Percentiles rank a stretch among this genome's conserved stretches.
phyloP scores from a whole-genome alignment of 2,113 vertebrate genomes.

The Lophius piscatorius region DNA sequence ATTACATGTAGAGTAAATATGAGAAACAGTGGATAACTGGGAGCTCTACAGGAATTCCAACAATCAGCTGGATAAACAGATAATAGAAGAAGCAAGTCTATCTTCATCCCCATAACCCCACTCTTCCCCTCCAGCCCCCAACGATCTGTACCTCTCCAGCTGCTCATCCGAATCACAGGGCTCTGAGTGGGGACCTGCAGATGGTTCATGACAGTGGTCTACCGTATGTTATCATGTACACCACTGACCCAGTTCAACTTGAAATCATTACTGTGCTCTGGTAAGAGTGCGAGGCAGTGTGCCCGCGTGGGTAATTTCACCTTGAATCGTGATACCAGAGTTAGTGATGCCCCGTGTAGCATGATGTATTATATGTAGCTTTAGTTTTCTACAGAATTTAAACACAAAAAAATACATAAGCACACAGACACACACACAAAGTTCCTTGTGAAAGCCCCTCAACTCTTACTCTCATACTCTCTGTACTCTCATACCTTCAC shows the following conservation, averaged over 20 bases:
- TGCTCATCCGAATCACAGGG: conserved; percentile 77
- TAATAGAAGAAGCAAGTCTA: conserved; percentile 38
- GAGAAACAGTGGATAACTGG: neutral
- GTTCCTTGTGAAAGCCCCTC: conserved; percentile 43
- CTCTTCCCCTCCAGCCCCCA: conserved; percentile 42
- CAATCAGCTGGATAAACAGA: conserved; percentile 40
- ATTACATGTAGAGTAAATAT: conserved; percentile 28
- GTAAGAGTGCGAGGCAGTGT: conserved; percentile 52
- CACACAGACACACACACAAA: neutral
- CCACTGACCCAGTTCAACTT: conserved; percentile 79
- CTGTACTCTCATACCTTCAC: conserved; percentile 32
- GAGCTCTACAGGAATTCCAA: conserved; percentile 13
- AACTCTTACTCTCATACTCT: conserved; percentile 33
- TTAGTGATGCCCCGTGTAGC: conserved; percentile 43
- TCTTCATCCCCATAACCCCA: conserved; percentile 36
- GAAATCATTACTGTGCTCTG: conserved; percentile 54
- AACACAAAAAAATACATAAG: conserved; percentile 37
- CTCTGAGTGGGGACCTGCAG: conserved; percentile 64
- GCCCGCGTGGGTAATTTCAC: conserved; percentile 59
- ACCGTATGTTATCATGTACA: conserved; percentile 78
- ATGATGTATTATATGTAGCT: conserved; percentile 64
- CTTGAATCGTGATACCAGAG: conserved; percentile 53
- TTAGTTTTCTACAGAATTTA: conserved; percentile 20
- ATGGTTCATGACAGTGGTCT: conserved; percentile 78
- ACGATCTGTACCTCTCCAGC: conserved; percentile 82